Evolutionary conservation across 2,113 vertebrate genomes (phyloP).

Genomic region (Heptranchias perlo): DNA sequence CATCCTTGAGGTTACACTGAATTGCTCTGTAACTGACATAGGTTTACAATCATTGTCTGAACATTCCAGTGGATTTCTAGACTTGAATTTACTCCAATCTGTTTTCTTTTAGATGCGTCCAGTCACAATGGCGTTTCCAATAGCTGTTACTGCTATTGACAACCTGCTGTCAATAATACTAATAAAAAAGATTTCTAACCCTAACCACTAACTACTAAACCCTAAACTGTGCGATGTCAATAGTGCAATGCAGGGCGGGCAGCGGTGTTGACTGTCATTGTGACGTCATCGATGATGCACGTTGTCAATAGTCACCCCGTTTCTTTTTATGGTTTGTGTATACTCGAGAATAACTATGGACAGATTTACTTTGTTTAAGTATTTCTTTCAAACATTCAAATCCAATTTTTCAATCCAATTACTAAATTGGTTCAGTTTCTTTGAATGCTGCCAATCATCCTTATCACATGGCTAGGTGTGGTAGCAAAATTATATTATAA

Average conservation of each 20-base stretch:
- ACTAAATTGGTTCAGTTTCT: no score
- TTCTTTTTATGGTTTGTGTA: background rate
- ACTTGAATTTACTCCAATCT: background rate
- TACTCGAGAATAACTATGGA: no score
- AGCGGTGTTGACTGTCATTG: background rate
- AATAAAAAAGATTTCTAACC: background rate
- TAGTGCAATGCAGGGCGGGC: background rate
- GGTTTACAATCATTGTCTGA: background rate
- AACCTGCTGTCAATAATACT: background rate
- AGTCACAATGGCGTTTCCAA: background rate
- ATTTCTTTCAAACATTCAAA: no score
- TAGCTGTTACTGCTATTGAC: background rate
- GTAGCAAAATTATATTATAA: no score
- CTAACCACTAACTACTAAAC: background rate
- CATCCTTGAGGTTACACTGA: background rate
- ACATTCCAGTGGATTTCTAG: background rate
- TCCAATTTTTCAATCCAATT: no score
- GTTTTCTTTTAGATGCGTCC: background rate
- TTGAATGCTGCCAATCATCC: no score
- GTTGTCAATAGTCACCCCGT: background rate
- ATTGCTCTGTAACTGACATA: no score
- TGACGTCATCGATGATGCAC: background rate
- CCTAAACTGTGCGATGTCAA: background rate
- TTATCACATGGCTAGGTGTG: no score
- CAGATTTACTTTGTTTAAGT: no score